Conservation (phyloP, 2,888 invertebrate genomes). For the Rhimphoctona megacephalus region DNA sequence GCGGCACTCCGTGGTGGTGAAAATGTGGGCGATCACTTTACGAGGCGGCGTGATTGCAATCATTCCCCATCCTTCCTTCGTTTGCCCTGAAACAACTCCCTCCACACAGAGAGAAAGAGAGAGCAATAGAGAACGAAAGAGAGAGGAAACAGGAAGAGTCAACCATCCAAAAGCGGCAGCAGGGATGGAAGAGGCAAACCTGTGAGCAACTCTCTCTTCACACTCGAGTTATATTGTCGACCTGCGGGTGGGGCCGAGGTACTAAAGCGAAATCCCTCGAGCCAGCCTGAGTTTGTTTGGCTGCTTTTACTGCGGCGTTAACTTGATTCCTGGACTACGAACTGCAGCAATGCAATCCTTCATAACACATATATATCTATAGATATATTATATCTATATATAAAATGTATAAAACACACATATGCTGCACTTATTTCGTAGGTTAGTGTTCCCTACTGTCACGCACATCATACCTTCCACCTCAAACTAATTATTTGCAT, state of each 20-base stretch:
- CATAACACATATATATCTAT: slow-evolving; percentile 10
- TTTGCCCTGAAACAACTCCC: slow-evolving; percentile 60
- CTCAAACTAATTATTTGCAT: slow-evolving; percentile 74
- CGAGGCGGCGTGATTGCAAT: slow-evolving; percentile 78
- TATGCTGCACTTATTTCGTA: slow-evolving; percentile 14
- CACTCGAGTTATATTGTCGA: slow-evolving; percentile 74
- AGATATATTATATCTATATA: not conserved
- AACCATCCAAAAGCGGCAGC: slow-evolving; percentile 64
- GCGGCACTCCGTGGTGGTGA: slow-evolving; percentile 53
- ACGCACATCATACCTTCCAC: slow-evolving; percentile 57
- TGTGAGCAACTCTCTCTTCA: slow-evolving; percentile 73
- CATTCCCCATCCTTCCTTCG: slow-evolving; percentile 71
- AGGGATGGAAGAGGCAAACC: slow-evolving; percentile 66
- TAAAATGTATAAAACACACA: slow-evolving; percentile 6
- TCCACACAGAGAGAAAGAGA: not conserved
- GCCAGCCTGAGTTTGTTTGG: slow-evolving; percentile 75
- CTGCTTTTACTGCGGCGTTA: slow-evolving; percentile 81
- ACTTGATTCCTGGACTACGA: slow-evolving; percentile 79
- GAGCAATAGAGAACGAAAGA: not conserved
- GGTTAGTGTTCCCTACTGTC: slow-evolving; percentile 5
- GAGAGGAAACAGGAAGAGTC: slow-evolving; percentile 54
- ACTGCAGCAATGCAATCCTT: slow-evolving; percentile 44
- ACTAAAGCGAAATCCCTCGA: slow-evolving; percentile 72
- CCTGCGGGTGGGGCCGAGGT: slow-evolving; percentile 73
- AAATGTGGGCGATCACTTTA: slow-evolving; percentile 76